Evolutionary conservation across 2,797 vertebrate species (phyloP), one percentile per base, ranked within the genome.

Genomic region (Coracias cyanogaster): DNA sequence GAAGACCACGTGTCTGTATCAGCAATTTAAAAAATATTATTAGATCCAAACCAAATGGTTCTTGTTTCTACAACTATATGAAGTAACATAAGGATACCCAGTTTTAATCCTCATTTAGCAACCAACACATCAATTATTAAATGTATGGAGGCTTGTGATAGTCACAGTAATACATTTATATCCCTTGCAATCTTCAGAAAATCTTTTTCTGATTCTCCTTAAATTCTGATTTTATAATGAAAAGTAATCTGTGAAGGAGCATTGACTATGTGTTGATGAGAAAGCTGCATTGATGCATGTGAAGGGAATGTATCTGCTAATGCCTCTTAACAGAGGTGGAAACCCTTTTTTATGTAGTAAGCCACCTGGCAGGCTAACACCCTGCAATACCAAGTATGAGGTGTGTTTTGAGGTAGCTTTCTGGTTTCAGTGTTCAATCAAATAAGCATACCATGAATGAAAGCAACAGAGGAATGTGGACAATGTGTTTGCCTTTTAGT

Each of bases 401-500:
- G 12, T 48, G 33, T 71, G 17, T 54, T 78, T 82, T 69, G 84
- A 88, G 60, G 26, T 62, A 65, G 43, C 54, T 25, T 54, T 72
- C 73, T 93, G 43, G 29, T 82, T 93, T 90, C 62, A 49, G 55
- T 84, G 39, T 76, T 60, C 71, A 84, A 66, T 88, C 69, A 79
- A 91, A 82, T 55, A 41, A 83, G 49, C 61, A 45, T 72, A 25
- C 11, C 2, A 0, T 52, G 41, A 85, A 69, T 9, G 19, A 58
- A 62, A 72, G 82, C 54, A 78, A 67, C 79, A 87, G 61, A 93
- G 66, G 81, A 96, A 93, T 84, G 89, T 37, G 31, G 46, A 33
- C 93, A 72, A 79, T 51, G 43, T 92, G 87, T 93, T 96, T 96
- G 54, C 35, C 65, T 86, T 96, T 83, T 72, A 70, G 85, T 90